Evolutionary conservation across 1,140 invertebrate species (phyloP).

Genomic region (Drosophila varians): DNA sequence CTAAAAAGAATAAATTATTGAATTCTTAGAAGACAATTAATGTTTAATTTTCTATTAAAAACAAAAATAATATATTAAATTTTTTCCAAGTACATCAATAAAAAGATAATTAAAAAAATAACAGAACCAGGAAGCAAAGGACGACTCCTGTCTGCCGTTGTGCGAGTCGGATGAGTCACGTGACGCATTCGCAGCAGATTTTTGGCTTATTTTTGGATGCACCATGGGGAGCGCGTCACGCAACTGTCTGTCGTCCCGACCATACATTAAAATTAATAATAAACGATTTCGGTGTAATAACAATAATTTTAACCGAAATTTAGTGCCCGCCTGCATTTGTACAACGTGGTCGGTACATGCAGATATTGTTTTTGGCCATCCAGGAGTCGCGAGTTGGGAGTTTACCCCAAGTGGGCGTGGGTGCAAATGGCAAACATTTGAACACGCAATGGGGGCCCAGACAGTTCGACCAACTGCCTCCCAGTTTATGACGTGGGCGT

Average conservation of each 20-base stretch:
- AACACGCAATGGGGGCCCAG: slow-evolving; percentile 68
- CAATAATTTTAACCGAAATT: slow-evolving; percentile 79
- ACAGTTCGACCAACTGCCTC: slow-evolving; percentile 51
- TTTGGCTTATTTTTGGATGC: slow-evolving; percentile 53
- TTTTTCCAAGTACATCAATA: slow-evolving; percentile 30
- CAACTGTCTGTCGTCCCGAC: slow-evolving; percentile 33
- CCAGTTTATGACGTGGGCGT: slow-evolving; percentile 77
- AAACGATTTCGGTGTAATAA: slow-evolving; percentile 80
- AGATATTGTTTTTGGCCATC: slow-evolving; percentile 20
- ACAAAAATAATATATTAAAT: neutral
- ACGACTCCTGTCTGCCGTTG: slow-evolving; percentile 27
- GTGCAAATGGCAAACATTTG: slow-evolving; percentile 79
- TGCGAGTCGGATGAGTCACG: slow-evolving; percentile 59
- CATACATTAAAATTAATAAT: slow-evolving; percentile 82
- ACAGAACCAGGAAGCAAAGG: slow-evolving; percentile 52
- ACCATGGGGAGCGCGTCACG: slow-evolving; percentile 61
- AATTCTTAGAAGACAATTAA: no score
- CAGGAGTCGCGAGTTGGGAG: slow-evolving; percentile 44
- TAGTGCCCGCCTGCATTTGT: slow-evolving; percentile 62
- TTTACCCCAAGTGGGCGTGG: slow-evolving; percentile 64
- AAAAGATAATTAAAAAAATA: slow-evolving; percentile 19
- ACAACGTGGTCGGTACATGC: slow-evolving; percentile 12
- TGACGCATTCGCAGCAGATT: slow-evolving; percentile 72
- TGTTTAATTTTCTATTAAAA: no score
- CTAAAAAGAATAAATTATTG: neutral